These are phyloP conservation scores for Euphydryas editha DNA, from an alignment of 2,888 invertebrate genomes.

Conservation along the genomic window DNA sequence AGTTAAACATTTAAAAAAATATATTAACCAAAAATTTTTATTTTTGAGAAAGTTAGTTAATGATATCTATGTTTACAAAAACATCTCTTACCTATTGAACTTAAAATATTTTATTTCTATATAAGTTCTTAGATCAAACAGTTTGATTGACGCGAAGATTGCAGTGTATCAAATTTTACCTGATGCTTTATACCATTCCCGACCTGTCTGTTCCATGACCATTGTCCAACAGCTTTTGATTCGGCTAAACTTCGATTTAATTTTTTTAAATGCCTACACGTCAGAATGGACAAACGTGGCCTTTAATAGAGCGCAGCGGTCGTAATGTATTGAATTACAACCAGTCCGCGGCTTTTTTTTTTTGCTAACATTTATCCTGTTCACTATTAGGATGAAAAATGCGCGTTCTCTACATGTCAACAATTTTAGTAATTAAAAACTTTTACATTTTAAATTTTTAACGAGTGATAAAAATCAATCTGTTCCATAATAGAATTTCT, in stretches of 20 bases:
- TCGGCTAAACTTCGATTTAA: conserved; percentile 63
- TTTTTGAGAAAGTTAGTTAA: too few relatives aligned
- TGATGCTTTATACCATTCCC: conserved; percentile 71
- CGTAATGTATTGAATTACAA: conserved; percentile 61
- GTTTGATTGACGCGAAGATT: conserved; percentile 68
- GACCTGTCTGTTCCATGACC: conserved; percentile 71
- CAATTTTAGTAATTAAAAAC: not conserved
- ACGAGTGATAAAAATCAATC: not conserved
- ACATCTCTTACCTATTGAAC: not conserved
- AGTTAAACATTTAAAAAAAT: too few relatives aligned
- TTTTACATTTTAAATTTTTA: not conserved
- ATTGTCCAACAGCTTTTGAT: conserved; percentile 82
- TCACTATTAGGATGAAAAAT: conserved; percentile 36
- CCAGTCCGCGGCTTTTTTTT: conserved; percentile 57
- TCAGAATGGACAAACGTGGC: conserved; percentile 60
- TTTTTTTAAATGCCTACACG: conserved; percentile 59
- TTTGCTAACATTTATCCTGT: conserved; percentile 50
- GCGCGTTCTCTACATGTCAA: not conserved
- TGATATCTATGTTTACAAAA: not conserved
- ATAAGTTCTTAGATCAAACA: conserved; percentile 2
- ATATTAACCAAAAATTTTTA: too few relatives aligned
- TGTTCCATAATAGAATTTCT: not conserved
- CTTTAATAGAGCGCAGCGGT: conserved; percentile 59
- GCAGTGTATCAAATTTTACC: conserved; percentile 72
- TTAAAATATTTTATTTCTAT: conserved; percentile 7